Base-by-base conservation (phyloP, 2,113 vertebrate genomes). In the Aspidoscelis tigris region DNA sequence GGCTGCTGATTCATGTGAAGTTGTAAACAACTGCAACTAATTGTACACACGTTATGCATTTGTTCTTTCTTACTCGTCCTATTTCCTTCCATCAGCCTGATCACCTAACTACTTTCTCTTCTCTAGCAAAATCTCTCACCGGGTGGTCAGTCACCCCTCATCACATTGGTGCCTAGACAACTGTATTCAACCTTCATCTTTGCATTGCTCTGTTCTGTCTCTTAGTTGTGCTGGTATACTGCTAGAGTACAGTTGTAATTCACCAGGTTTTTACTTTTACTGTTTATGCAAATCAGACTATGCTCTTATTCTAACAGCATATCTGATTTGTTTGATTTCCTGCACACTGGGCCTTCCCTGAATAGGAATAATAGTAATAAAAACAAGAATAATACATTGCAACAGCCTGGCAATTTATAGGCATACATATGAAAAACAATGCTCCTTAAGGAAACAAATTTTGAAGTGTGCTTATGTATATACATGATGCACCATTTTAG, bases 21-120 rank as follows among this genome's bases (percentile, higher is more conserved):
- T 85, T 93, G 83, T 84, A 92, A 93, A 91, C 86, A 87, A 84
- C 78, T 84, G 61, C 76, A 66, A 47, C 66, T 86, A 84, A 72
- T 66, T 88, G 80, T 66, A 84, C 39, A 69, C 47, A 81, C 0
- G 0, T 3, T 61, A 79, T 20, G 43, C n/a, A 69, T 83, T 89
- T 87, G 64, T 70, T 84, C 78, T 86, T 86, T 72, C 53, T 64
- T 82, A 72, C 43, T 44, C 65, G 58, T 81, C 70, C 21, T 66
- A 79, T 78, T 85, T 85, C 58, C 70, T 80, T 78, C 71, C 7
- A 47, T 16, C 69, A 84, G 39, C 33, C n/a, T 47, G n/a, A 44
- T 33, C 69, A 41, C 58, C 47, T 74, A 74, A 66, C 22, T 75
- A 18, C 24, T 50, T 11, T 66, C 41, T 75, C 71, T 50, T 2